Evolutionary conservation across 2,888 invertebrate genomes (phyloP), one percentile per base, ranked within the genome.

Genomic region (Drosophila sordidapex): DNA sequence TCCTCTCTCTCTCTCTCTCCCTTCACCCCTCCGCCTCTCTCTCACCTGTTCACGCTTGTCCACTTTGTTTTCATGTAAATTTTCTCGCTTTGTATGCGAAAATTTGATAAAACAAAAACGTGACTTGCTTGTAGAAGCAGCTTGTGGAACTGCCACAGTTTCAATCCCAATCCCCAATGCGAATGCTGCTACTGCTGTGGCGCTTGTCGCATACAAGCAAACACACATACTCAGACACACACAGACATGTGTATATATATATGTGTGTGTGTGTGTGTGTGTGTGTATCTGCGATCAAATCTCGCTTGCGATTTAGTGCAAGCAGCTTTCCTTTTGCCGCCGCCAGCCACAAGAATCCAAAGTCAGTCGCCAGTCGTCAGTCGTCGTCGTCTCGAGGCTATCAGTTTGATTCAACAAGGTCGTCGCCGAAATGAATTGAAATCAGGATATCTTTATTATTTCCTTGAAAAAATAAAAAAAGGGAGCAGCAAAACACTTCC

Each of bases 41-140:
- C 51, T 38, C n/a, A 63, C 29, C 33, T 57, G 27, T 10, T 49
- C 40, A 27, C 46, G 29, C 43, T 58, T 54, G 53, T 48, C 56
- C 76, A 74, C 73, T 87, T 63, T 79, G 70, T 82, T 80, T 82
- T 79, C 81, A 85, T 86, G 83, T 83, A 86, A 83, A 88, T 86
- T 81, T 83, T 80, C 75, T 82, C 72, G 73, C 71, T 81, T 81
- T 86, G 82, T 77, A 84, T 88, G 80, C 78, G 80, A 89, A 85
- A 89, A 89, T 90, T 89, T 84, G 83, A 83, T 88, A 87, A 87
- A 89, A 79, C 85, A 60, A 82, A 89, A 90, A 89, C 89, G 89
- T 90, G 89, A 89, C 90, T 90, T 85, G 90, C 80, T 78, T 87
- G 70, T 76, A 61, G 70, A 89, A 80, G 62, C 53, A 46, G 25